Evolutionary conservation across 2,888 invertebrate species (phyloP), one percentile per base, ranked within the genome.

Genomic region (Lasius fuliginosus): DNA sequence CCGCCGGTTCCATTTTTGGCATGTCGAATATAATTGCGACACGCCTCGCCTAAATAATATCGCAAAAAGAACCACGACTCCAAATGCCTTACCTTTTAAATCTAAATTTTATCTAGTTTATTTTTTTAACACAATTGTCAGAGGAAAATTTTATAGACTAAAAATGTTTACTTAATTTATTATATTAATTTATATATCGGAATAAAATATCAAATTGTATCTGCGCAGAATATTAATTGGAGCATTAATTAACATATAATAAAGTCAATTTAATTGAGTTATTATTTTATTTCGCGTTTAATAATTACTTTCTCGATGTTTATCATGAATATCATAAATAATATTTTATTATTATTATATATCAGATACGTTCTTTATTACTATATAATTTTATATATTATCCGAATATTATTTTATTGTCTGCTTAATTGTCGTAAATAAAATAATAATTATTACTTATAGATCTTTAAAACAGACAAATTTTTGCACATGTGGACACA

Each of bases 191-290:
- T 62, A 49, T 8, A 64, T 64, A 15, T 23, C 9, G 23, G 23
- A 3, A 64, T 76, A 64, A 76, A 76, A 76, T 36, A 76, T 64
- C 6, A 53, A 76, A 49, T 53, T 49, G 15, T 46, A 15, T 46
- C 33, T 15, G 62, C 9, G 46, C 46, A 27, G 33, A 49, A 76
- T 64, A 76, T 76, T 64, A 76, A 76, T 76, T 76, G 64, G 64
- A 23, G 36, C 49, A 64, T 64, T 76, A 76, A 76, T 76, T 64
- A 64, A 49, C 49, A 76, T 60, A 60, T 64, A 8, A 53, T 74
- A 60, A 74, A 73, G 12, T 27, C 60, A 74, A 74, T 74, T 74
- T 74, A 74, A 42, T 42, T 42, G n/a, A 18, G 30, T 42, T 42
- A 40, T 65, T 49, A 33, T 76, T 36, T 23, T 36, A 53, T 53